A percentile compares a stretch with the other conserved stretches of the same genome.
phyloP scores from a whole-genome alignment of 2,113 vertebrate species.

The Pseudopodoces humilis region DNA sequence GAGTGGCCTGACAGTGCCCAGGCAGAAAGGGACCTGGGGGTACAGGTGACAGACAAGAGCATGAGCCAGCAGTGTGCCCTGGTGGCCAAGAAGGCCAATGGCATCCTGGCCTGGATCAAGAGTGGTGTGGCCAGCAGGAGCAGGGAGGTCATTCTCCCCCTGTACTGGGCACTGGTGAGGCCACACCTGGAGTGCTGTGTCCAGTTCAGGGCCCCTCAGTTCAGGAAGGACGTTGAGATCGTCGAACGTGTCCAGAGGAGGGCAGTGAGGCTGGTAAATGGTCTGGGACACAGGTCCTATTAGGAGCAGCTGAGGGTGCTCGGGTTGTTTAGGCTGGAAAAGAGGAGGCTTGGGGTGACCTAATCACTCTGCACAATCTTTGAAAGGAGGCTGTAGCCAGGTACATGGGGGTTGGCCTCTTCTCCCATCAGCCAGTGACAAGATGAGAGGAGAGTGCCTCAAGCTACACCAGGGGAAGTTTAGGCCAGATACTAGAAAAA shows the following conservation, averaged over 20 bases:
- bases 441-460: neutral
- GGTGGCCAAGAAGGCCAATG: neutral
- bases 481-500: neutral
- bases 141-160: fast-evolving
- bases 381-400: neutral
- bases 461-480: neutral
- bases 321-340: neutral
- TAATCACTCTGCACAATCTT: neutral
- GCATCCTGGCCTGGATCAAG: neutral
- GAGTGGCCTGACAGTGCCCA: neutral
- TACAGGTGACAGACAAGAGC: neutral
- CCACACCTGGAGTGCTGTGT: neutral
- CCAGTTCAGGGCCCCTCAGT: neutral
- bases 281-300: neutral
- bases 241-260: neutral
- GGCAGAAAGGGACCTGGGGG: too few species aligned
- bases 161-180: neutral
- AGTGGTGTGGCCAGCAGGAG: neutral
- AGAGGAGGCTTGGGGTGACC: neutral
- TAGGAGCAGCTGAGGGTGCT: neutral
- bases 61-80: neutral
- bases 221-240: fast-evolving
- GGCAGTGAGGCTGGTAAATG: neutral
- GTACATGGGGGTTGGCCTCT: too few species aligned
- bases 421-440: neutral